Evolutionary conservation across 2,888 invertebrate species (phyloP).

Genomic region (Uropetala carovei): DNA sequence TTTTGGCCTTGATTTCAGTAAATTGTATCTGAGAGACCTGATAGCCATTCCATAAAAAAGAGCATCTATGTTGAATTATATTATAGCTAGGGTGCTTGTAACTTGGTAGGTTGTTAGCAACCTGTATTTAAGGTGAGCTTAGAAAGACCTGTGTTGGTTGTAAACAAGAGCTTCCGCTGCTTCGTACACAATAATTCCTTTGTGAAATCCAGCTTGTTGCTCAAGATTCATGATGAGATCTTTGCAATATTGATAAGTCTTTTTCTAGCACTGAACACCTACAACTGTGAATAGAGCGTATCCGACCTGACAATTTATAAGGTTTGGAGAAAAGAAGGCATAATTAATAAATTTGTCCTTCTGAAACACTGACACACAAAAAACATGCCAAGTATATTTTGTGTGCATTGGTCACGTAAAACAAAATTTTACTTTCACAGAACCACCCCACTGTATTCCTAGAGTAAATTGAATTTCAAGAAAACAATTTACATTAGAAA

Average conservation of each 20-base stretch:
- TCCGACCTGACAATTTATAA: constrained; percentile 41
- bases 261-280: constrained; percentile 60
- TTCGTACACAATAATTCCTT: constrained; percentile 36
- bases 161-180: constrained; percentile 56
- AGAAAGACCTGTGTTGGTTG: constrained; percentile 60
- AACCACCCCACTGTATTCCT: constrained; percentile 49
- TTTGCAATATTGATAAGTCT: constrained; percentile 55
- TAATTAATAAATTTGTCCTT: constrained; percentile 33
- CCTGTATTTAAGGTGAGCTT: constrained; percentile 58
- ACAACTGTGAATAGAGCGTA: constrained; percentile 49
- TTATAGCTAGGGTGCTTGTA: constrained; percentile 62
- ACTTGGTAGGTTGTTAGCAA: constrained; percentile 55
- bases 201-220: constrained; percentile 33
- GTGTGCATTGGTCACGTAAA: constrained; percentile 56
- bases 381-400: constrained; percentile 53
- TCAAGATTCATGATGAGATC: constrained; percentile 59
- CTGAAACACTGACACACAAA: constrained; percentile 54
- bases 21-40: constrained; percentile 60
- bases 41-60: constrained; percentile 63
- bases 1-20: constrained; percentile 58
- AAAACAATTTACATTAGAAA: constrained; percentile 38
- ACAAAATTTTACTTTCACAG: constrained; percentile 23
- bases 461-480: constrained; percentile 26
- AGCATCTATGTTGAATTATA: constrained; percentile 58
- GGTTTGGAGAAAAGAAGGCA: constrained; percentile 53